Percentiles rank a stretch among this genome's conserved stretches.
Conservation (phyloP, 92 coral and sea anemone genomes). For the Isaurus tuberculatus region DNA sequence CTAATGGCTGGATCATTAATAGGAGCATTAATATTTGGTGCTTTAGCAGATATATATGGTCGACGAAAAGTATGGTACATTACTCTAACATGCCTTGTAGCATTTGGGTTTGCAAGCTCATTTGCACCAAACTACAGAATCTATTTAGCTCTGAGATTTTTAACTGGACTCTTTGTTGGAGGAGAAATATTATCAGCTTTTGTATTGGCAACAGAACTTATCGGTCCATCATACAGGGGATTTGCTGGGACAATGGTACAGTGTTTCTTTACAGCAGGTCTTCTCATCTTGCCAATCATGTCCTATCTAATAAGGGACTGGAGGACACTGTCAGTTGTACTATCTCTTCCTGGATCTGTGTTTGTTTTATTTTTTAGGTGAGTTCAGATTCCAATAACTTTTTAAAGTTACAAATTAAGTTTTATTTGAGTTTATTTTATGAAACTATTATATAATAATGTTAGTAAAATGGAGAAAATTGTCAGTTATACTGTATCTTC, state of each 20-base stretch:
- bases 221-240: slow-evolving; percentile 96
- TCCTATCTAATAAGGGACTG: slow-evolving; percentile 90
- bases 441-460: too few species aligned
- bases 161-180: slow-evolving; percentile 93
- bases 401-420: too few species aligned
- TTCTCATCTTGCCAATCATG: slow-evolving; percentile 81
- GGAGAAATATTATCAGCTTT: slow-evolving; percentile 93
- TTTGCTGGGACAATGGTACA: slow-evolving; percentile 92
- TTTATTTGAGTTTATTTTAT: too few species aligned
- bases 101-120: slow-evolving; percentile 91
- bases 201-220: slow-evolving; percentile 93
- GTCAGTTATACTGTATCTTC: too few species aligned
- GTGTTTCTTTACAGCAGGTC: slow-evolving; percentile 94
- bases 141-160: slow-evolving; percentile 72
- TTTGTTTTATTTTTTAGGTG: slow-evolving; percentile 94
- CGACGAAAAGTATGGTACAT: slow-evolving; percentile 92
- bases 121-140: slow-evolving; percentile 85
- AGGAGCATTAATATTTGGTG: slow-evolving; percentile 91
- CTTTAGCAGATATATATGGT: slow-evolving; percentile 89
- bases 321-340: slow-evolving; percentile 89
- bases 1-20: slow-evolving; percentile 90
- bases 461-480: too few species aligned
- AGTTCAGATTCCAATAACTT: slow-evolving; percentile 53
- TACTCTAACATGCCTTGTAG: slow-evolving; percentile 79
- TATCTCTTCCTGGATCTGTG: slow-evolving; percentile 90